phyloP scores from a whole-genome alignment of 2,113 vertebrate genomes.

The Pteruthius melanotis region DNA sequence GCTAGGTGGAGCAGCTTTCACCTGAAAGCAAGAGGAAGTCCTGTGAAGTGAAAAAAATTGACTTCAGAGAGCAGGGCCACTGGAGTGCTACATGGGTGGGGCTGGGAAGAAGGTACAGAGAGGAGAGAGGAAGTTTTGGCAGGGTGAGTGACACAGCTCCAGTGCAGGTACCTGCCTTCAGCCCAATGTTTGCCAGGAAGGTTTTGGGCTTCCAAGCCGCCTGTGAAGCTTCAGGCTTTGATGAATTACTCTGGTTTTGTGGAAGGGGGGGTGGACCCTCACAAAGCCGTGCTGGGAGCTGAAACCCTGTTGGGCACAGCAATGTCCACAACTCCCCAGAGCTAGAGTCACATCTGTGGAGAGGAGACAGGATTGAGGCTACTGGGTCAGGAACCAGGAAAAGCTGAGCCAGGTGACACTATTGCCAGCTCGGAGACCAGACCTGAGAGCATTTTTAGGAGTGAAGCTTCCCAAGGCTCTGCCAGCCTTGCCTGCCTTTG shows the following conservation, averaged over 20 bases:
- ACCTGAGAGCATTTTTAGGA: not conserved
- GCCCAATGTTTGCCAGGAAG: not conserved
- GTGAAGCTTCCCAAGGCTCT: not conserved
- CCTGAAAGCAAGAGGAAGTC: not conserved
- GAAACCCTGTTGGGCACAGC: not conserved
- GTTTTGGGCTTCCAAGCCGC: not conserved
- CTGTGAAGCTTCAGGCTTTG: not conserved
- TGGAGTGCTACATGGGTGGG: not conserved
- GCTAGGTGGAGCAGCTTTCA: not conserved
- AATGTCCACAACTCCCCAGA: accelerated
- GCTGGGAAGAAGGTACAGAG: constrained; percentile 2
- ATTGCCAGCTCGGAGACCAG: not conserved
- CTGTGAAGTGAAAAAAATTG: not conserved
- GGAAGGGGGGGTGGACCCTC: accelerated
- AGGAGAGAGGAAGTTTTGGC: not conserved
- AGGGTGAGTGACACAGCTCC: not conserved
- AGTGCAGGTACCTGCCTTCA: not conserved
- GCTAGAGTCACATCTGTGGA: not conserved
- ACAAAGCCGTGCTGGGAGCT: not conserved
- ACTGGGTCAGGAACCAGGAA: not conserved
- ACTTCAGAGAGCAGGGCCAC: not conserved
- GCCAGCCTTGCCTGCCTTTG: not conserved
- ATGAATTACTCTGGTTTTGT: not conserved
- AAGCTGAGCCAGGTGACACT: not conserved
- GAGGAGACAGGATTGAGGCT: not conserved